These are phyloP conservation scores for Campoplex nolae DNA, from an alignment of 2,888 invertebrate genomes.

Conservation along the genomic window DNA sequence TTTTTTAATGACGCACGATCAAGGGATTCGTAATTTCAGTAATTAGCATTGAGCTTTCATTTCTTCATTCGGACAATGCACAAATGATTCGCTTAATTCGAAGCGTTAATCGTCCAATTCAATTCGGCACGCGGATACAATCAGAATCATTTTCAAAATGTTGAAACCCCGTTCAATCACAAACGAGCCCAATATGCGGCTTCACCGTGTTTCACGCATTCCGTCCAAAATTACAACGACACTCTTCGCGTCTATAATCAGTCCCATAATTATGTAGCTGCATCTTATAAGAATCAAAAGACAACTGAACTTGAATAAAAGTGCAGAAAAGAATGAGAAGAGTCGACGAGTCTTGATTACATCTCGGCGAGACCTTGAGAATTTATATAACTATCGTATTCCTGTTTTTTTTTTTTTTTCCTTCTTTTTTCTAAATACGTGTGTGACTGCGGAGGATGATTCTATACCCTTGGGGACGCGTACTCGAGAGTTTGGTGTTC, in stretches of 20 bases:
- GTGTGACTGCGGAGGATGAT: slow-evolving; percentile 44
- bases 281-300: background rate
- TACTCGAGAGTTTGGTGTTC: slow-evolving; percentile 55
- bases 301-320: background rate
- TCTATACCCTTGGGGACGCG: slow-evolving; percentile 33
- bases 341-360: slow-evolving; percentile 32
- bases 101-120: background rate
- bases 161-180: background rate
- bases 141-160: no score
- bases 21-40: background rate
- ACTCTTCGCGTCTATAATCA: background rate
- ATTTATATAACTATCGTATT: slow-evolving; percentile 40
- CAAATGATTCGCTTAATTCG: background rate
- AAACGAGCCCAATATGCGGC: background rate
- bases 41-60: background rate
- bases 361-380: slow-evolving; percentile 23
- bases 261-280: background rate
- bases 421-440: slow-evolving; percentile 10
- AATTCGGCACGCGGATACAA: no score
- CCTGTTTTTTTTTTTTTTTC: slow-evolving; percentile 7
- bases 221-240: no score
- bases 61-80: background rate
- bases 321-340: background rate
- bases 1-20: background rate
- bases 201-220: no score